Percentiles rank a stretch among this genome's conserved stretches.
Evolutionary conservation across 2,888 invertebrate species (phyloP).

Genomic region (Horisme vitalbata): DNA sequence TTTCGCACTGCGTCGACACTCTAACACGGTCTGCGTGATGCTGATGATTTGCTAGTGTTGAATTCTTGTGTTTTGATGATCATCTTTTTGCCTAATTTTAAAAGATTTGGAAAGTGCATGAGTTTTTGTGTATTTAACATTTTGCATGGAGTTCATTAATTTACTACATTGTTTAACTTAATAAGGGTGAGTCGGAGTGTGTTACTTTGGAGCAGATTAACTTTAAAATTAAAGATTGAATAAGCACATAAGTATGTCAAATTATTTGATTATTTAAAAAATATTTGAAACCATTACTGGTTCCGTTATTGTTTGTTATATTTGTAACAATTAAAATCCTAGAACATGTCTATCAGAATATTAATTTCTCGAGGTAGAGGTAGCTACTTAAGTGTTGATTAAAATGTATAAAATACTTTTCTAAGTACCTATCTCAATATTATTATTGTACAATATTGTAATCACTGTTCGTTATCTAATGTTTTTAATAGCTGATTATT

Average conservation of each 20-base stretch:
- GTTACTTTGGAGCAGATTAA: constrained; percentile 4
- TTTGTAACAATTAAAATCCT: too few relatives aligned
- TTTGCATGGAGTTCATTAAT: constrained; percentile 31
- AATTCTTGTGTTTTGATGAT: constrained; percentile 47
- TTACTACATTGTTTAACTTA: background rate
- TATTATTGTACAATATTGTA: background rate
- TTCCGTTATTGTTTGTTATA: too few relatives aligned
- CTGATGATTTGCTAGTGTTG: constrained; percentile 55
- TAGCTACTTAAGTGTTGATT: too few relatives aligned
- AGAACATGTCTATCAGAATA: too few relatives aligned
- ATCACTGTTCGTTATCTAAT: background rate
- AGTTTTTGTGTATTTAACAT: constrained; percentile 25
- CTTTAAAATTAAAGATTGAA: too few relatives aligned
- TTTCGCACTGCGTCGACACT: constrained; percentile 86
- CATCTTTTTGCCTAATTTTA: constrained; percentile 24
- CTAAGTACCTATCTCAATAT: too few relatives aligned
- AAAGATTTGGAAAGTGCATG: constrained; percentile 30
- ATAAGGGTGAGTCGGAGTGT: constrained; percentile 7
- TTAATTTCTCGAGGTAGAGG: too few relatives aligned
- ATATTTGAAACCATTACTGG: too few relatives aligned
- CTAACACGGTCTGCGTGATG: constrained; percentile 85
- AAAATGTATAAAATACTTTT: too few relatives aligned
- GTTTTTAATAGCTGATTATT: constrained; percentile 1
- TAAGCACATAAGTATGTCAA: too few relatives aligned
- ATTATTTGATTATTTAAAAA: too few relatives aligned